A percentile compares a stretch with the other conserved stretches of the same genome.
phyloP scores from a whole-genome alignment of 2,113 vertebrate genomes.

The Catagonus wagneri region DNA sequence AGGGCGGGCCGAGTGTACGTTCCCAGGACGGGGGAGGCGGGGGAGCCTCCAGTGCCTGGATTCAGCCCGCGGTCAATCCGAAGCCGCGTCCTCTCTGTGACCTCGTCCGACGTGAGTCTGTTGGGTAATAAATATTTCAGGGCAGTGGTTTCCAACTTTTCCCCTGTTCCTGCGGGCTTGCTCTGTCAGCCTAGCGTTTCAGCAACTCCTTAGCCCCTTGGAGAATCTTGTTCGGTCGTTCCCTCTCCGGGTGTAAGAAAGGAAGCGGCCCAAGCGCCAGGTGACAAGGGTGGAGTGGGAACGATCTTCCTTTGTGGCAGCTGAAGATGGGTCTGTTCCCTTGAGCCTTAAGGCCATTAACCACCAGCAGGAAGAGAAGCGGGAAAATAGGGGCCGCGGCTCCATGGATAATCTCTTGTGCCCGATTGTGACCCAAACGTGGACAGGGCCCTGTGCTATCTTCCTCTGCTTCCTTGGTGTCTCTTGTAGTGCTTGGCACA shows the following conservation, averaged over 20 bases:
- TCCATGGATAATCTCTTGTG: not conserved
- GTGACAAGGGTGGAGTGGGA: not conserved
- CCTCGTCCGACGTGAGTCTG: not conserved
- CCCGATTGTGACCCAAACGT: not conserved
- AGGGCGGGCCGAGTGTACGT: not conserved
- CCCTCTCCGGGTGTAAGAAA: not conserved
- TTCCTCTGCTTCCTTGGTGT: not conserved
- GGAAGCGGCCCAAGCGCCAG: not conserved
- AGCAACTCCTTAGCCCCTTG: not conserved
- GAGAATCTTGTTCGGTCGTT: not conserved
- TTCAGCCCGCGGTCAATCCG: not conserved
- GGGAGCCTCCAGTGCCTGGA: not conserved
- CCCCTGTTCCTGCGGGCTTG: not conserved
- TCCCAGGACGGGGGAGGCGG: not conserved
- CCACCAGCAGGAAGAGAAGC: not conserved
- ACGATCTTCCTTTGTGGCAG: not conserved
- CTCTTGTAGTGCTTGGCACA: not conserved
- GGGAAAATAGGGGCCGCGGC: not conserved
- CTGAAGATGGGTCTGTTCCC: not conserved
- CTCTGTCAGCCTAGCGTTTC: not conserved
- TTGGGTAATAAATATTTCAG: not conserved
- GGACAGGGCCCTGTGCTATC: not conserved
- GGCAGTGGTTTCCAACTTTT: not conserved
- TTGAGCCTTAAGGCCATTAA: not conserved
- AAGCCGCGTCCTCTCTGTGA: not conserved